phyloP scores from a whole-genome alignment of 2,113 vertebrate genomes.

The Speoplatyrhinus poulsoni region DNA sequence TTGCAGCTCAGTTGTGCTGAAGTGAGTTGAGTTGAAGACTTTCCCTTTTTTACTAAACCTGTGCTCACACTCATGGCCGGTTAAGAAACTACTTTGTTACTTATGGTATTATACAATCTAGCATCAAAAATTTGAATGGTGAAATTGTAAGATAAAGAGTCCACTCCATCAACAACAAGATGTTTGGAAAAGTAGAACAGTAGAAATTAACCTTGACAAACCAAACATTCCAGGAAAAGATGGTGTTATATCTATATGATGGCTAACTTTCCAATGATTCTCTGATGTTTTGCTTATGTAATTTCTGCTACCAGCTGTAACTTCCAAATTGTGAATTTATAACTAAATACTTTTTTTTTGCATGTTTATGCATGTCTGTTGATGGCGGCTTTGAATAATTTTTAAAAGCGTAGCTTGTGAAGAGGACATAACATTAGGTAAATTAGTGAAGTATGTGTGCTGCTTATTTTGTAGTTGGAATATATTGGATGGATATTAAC shows the following conservation, averaged over 20 bases:
- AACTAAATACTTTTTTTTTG: neutral
- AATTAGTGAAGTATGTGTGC: neutral
- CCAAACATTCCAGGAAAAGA: constrained; percentile 7
- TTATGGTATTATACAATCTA: neutral
- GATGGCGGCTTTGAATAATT: neutral
- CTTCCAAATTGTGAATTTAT: neutral
- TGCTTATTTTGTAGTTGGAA: neutral
- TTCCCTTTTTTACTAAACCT: neutral
- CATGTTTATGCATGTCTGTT: neutral
- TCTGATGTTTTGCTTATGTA: neutral
- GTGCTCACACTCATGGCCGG: neutral
- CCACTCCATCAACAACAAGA: constrained; percentile 19
- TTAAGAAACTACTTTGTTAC: neutral
- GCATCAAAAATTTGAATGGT: neutral
- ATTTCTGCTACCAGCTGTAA: constrained; percentile 14
- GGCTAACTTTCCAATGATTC: neutral
- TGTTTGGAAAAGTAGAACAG: constrained; percentile 41
- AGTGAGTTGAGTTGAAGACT: neutral
- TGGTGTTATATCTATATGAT: neutral
- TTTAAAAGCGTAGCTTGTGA: neutral
- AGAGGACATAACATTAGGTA: neutral
- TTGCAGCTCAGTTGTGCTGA: too few relatives aligned
- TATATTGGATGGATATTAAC: neutral
- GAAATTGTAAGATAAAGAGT: neutral
- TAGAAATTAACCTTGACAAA: constrained; percentile 21